Conservation (phyloP, 2,888 invertebrate genomes). For the Dioctria linearis region DNA sequence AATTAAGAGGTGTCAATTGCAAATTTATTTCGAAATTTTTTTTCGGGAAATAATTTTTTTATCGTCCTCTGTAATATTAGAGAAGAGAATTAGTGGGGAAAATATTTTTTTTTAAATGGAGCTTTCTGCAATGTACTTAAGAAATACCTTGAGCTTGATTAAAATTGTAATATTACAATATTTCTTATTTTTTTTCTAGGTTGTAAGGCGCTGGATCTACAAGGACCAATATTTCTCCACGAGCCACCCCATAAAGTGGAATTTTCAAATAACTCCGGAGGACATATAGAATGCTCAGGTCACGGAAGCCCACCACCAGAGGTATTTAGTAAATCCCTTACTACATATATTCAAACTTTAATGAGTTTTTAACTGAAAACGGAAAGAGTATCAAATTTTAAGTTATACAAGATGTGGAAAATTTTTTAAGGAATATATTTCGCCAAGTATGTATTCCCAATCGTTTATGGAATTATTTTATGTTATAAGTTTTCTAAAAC, state of each 20-base stretch:
- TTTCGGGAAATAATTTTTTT: no score
- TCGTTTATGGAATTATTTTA: neutral
- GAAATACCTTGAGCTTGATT: neutral
- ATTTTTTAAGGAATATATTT: slow-evolving; percentile 9
- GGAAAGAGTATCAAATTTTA: neutral
- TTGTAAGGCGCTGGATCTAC: slow-evolving; percentile 75
- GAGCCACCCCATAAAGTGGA: slow-evolving; percentile 84
- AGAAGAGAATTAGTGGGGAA: no score
- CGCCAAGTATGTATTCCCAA: slow-evolving; percentile 15
- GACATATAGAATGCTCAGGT: slow-evolving; percentile 79
- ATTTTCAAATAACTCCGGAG: slow-evolving; percentile 84
- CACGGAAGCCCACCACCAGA: slow-evolving; percentile 80
- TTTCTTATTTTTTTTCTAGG: slow-evolving; percentile 64
- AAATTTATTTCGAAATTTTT: slow-evolving; percentile 9
- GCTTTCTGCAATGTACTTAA: no score
- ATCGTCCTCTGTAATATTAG: no score
- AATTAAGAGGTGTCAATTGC: neutral
- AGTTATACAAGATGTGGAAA: slow-evolving; percentile 1
- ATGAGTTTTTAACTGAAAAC: neutral
- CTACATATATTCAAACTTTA: slow-evolving; percentile 8
- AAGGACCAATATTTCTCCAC: slow-evolving; percentile 78
- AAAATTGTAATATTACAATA: slow-evolving; percentile 26
- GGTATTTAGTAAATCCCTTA: slow-evolving; percentile 67
- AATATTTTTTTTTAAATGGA: no score
- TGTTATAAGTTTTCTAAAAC: slow-evolving; percentile 25